These are phyloP conservation scores for Lindbergichthys nudifrons DNA, from an alignment of 2,797 vertebrate species.

Conservation along the genomic window DNA sequence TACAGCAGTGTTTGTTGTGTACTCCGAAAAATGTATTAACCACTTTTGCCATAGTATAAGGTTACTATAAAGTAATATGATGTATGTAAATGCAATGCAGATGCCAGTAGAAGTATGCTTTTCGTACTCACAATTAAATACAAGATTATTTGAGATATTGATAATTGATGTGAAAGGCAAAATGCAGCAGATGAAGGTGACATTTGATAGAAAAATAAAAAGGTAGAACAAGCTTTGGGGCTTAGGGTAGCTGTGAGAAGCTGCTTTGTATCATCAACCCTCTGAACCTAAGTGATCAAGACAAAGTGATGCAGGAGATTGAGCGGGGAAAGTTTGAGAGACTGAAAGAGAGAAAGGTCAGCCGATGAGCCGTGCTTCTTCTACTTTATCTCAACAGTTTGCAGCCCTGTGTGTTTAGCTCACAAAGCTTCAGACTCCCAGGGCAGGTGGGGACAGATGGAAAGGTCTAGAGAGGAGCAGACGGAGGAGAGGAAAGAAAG, in stretches of 20 bases:
- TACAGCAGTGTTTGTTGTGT: too few species aligned
- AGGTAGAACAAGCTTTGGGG: background rate
- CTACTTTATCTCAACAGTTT: slow-evolving; percentile 37
- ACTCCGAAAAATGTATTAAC: too few species aligned
- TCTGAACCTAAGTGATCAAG: slow-evolving; percentile 13
- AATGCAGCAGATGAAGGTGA: background rate
- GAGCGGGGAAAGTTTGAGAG: slow-evolving; percentile 8
- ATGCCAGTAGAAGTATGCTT: background rate
- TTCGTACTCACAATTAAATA: background rate
- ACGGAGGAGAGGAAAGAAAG: slow-evolving; percentile 41
- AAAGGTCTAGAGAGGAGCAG: slow-evolving; percentile 55
- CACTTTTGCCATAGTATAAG: background rate
- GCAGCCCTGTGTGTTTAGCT: slow-evolving; percentile 27
- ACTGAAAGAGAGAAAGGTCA: slow-evolving; percentile 29
- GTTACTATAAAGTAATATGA: background rate
- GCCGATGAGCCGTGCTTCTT: background rate
- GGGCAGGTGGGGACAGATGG: slow-evolving; percentile 63
- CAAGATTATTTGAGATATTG: background rate
- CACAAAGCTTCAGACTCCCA: slow-evolving; percentile 27
- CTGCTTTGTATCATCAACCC: slow-evolving; percentile 11
- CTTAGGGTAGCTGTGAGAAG: background rate
- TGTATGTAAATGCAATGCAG: background rate
- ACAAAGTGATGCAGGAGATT: slow-evolving; percentile 4
- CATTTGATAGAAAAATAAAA: background rate
- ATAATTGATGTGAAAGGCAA: background rate